Evolutionary conservation across 2,113 vertebrate genomes (phyloP), one percentile per base, ranked within the genome.

Genomic region (Cnemophilus loriae): DNA sequence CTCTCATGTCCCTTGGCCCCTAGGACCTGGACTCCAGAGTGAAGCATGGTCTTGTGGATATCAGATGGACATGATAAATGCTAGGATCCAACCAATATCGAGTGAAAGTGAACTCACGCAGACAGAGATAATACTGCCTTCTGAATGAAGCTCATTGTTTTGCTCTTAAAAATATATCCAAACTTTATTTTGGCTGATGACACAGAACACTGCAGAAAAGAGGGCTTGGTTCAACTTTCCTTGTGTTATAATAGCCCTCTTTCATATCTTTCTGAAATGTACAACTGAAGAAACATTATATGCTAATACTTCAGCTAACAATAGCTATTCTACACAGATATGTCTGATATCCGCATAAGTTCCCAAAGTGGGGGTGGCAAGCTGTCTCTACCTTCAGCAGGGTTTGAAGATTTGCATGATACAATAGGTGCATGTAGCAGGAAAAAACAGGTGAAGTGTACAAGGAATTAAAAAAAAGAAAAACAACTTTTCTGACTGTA

Each of bases 301-400:
- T 92, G 83, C 89, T 97, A 96, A 96, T 96, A 92, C 92, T 97
- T 94, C 83, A 88, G 28, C 84, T 95, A 95, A 95, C 89, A 96
- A 92, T 96, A 96, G 84, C 64, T 68, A 37, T 79, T 89, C 85
- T 94, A 93, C 39, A 44, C 39, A 27, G 74, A 73, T 84, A 84
- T 53, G 64, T 81, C 37, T 47, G 64, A 84, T 87, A 93, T 56
- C 80, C 52, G 52, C 47, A 39, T 56, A 84, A 85, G 71, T 87
- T 85, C 71, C 83, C 37, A 42, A 81, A 91, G 75, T 70, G 77
- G 60, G 59, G 33, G 70, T 86, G 80, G 84, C 47, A 94, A 94
- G 52, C 92, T 87, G 69, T 92, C 81, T 95, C 84, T 63, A 95
- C 44, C 76, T 87, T 93, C 60, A 82, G 76, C 85, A 78, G 76